Conservation (phyloP, 2,888 invertebrate species). For the Fabriciana adippe region DNA sequence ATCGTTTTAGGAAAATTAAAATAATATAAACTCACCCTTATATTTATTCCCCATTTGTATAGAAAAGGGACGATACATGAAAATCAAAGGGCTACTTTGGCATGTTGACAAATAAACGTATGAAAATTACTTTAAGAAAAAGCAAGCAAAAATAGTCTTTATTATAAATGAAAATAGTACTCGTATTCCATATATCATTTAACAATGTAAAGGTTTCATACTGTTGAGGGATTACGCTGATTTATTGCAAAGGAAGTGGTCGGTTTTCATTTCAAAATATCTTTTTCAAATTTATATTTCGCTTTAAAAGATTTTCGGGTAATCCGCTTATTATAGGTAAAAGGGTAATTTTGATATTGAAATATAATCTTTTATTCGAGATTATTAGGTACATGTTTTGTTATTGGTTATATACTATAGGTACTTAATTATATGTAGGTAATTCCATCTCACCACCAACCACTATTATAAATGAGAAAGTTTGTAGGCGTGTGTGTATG, state of each 20-base stretch:
- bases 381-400: conserved; percentile 17
- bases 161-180: conserved; percentile 30
- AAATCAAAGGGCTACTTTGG: conserved; percentile 79
- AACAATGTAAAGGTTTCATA: conserved; percentile 60
- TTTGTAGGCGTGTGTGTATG: too few relatives aligned
- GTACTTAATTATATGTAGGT: neutral
- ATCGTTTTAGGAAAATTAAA: conserved; percentile 63
- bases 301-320: conserved; percentile 42
- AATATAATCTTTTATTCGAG: conserved; percentile 13
- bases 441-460: too few relatives aligned
- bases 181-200: conserved; percentile 24
- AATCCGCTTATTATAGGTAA: conserved; percentile 50
- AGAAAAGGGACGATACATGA: conserved; percentile 62
- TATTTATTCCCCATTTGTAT: conserved; percentile 53
- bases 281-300: conserved; percentile 47
- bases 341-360: conserved; percentile 36
- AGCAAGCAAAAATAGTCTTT: conserved; percentile 38
- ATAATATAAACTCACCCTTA: conserved; percentile 50
- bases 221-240: conserved; percentile 71
- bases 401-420: conserved; percentile 35
- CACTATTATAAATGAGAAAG: too few relatives aligned
- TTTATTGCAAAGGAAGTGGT: conserved; percentile 67
- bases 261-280: conserved; percentile 45
- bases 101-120: conserved; percentile 75
- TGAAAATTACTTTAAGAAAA: conserved; percentile 54